A percentile compares a stretch with the other conserved stretches of the same genome.
Evolutionary conservation across 2,797 vertebrate genomes (phyloP).

Genomic region (Xenopus petersii): DNA sequence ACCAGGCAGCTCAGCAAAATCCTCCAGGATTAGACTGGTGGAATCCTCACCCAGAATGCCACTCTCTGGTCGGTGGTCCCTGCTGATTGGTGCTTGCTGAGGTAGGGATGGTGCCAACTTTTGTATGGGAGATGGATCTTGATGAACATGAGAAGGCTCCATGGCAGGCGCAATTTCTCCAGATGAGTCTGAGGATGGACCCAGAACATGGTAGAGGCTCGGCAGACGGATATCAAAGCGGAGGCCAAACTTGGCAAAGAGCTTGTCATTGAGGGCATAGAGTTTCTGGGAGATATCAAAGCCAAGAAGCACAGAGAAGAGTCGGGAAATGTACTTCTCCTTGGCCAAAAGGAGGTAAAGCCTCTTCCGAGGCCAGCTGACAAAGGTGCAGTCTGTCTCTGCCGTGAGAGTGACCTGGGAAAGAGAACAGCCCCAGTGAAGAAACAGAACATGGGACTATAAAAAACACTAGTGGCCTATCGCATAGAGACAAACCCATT

Average conservation of each 20-base stretch:
- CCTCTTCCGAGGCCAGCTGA: conserved; percentile 87
- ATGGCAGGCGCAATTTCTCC: conserved; percentile 56
- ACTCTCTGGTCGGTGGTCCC: conserved; percentile 70
- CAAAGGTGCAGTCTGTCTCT: conserved; percentile 83
- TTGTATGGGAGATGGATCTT: conserved; percentile 44
- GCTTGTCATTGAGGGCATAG: conserved; percentile 93
- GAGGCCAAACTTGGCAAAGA: conserved; percentile 88
- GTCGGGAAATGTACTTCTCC: conserved; percentile 81
- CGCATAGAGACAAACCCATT: too few relatives aligned
- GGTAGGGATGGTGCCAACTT: conserved; percentile 30
- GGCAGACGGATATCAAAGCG: conserved; percentile 93
- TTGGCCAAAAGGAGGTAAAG: conserved; percentile 83
- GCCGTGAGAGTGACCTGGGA: conserved; percentile 89
- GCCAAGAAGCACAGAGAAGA: conserved; percentile 89
- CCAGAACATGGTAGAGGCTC: conserved; percentile 92
- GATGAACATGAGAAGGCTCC: neutral
- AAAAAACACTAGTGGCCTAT: too few relatives aligned
- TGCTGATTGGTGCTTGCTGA: conserved; percentile 22
- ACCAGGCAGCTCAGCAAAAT: conserved; percentile 95
- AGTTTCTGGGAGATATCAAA: conserved; percentile 95
- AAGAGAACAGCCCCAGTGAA: neutral
- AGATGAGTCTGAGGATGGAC: conserved; percentile 71
- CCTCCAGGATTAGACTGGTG: conserved; percentile 95
- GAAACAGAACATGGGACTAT: too few relatives aligned
- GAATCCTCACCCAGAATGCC: conserved; percentile 95